phyloP scores from a whole-genome alignment of 2,888 invertebrate genomes.

The Chrysomela aeneicollis region DNA sequence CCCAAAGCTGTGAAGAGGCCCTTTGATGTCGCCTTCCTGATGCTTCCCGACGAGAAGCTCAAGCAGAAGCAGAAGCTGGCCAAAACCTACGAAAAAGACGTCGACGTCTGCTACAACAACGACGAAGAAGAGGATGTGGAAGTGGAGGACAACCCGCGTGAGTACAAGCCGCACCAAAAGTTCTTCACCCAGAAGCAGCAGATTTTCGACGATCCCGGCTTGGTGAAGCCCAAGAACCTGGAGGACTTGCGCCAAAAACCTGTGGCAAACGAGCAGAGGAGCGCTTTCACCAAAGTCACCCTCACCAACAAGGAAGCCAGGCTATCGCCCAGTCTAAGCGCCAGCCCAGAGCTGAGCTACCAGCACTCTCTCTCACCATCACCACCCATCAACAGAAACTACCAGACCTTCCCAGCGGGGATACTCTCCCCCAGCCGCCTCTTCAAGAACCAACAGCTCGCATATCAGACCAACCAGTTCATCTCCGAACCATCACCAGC shows the following conservation, averaged over 20 bases:
- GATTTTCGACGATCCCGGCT: slow-evolving; percentile 68
- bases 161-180: slow-evolving; percentile 48
- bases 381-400: slow-evolving; percentile 63
- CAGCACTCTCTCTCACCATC: slow-evolving; percentile 82
- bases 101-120: slow-evolving; percentile 41
- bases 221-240: slow-evolving; percentile 63
- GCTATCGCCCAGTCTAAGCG: slow-evolving; percentile 73
- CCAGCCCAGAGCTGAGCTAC: slow-evolving; percentile 80
- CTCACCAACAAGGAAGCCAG: slow-evolving; percentile 53
- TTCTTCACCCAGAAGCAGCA: slow-evolving; percentile 63
- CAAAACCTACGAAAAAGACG: slow-evolving; percentile 49
- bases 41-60: slow-evolving; percentile 85
- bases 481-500: slow-evolving; percentile 62
- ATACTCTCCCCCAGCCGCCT: slow-evolving; percentile 64
- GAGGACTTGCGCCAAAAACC: slow-evolving; percentile 60
- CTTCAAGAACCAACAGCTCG: slow-evolving; percentile 65
- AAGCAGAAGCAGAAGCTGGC: slow-evolving; percentile 69
- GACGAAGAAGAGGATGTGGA: slow-evolving; percentile 58
- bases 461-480: slow-evolving; percentile 60
- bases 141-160: slow-evolving; percentile 48
- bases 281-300: slow-evolving; percentile 86
- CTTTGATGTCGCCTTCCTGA: slow-evolving; percentile 90
- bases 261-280: slow-evolving; percentile 64
- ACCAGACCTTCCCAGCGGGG: slow-evolving; percentile 60
- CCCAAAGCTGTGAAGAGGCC: slow-evolving; percentile 74